A percentile compares a stretch with the other conserved stretches of the same genome.
phyloP scores from a whole-genome alignment of 2,113 vertebrate species.

The Corythoichthys intestinalis region DNA sequence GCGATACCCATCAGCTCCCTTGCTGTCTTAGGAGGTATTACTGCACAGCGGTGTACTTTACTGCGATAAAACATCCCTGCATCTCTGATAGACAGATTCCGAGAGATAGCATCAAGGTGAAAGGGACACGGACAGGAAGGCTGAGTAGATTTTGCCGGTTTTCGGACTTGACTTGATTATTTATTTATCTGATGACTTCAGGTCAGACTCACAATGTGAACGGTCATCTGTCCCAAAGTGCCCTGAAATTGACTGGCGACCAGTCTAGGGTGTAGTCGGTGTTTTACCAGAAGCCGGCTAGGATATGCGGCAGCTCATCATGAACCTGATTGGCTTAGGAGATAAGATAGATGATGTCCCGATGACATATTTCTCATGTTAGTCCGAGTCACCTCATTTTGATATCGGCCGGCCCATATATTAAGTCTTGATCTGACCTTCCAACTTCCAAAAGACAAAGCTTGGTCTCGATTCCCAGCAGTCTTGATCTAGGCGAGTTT shows the following conservation, averaged over 20 bases:
- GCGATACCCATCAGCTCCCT: constrained; percentile 68
- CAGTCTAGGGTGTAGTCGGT: no score
- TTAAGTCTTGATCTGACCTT: no score
- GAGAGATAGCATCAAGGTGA: constrained; percentile 61
- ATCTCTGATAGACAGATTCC: constrained; percentile 52
- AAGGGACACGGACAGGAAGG: constrained; percentile 42
- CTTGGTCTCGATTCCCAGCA: no score
- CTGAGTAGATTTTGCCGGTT: constrained; percentile 24
- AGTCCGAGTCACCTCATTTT: no score
- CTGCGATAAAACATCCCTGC: constrained; percentile 58
- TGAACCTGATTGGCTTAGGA: no score
- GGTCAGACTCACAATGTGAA: not conserved
- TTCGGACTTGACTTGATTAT: not conserved
- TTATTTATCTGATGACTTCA: not conserved
- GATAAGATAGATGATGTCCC: no score
- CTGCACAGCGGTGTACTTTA: constrained; percentile 63
- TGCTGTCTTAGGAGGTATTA: constrained; percentile 64
- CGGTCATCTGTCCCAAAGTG: not conserved
- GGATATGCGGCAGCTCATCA: no score
- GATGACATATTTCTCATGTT: no score
- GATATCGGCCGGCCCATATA: no score
- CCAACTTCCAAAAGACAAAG: no score
- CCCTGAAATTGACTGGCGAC: not conserved
- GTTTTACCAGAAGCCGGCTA: no score
- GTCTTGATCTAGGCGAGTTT: no score